Evolutionary conservation across 1,140 invertebrate genomes (phyloP), one percentile per base, ranked within the genome.

Genomic region (Drosophila leontia): DNA sequence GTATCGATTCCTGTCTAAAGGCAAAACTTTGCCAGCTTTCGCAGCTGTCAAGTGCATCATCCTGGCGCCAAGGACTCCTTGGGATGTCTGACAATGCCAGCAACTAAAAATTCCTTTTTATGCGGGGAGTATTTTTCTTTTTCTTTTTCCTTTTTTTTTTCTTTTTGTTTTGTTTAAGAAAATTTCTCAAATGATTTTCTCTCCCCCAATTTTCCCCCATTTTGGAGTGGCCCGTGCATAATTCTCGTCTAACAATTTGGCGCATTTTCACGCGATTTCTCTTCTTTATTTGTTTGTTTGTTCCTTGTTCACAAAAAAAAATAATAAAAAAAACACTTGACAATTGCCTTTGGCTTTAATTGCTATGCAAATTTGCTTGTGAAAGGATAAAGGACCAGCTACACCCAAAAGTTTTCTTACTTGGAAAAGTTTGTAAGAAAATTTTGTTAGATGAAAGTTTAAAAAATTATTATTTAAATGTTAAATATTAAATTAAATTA

Each of bases 221-320:
- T 44, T 47, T 63, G 59, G 63, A 72, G 51, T 58, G 45, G 62
- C 62, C 57, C 3, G 62, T 80, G 83, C 80, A 87, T 83, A 83
- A 87, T 72, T 50, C 34, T 51, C 77, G 60, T 88, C 83, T 88
- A 83, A 87, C 80, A 87, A 88, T 88, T 88, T 88, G 81, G 85
- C 78, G 85, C 85, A 84, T 88, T 88, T 88, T 88, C 81, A 90
- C 84, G 84, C 85, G 79, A 80, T 78, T 78, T 88, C 68, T 17
- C 37, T 32, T 37, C 70, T 72, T 35, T 72, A 68, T 70, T 70
- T 70, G 64, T 69, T 80, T 88, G 68, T 87, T 87, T 83, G 71
- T 68, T 78, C 79, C 51, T 32, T 44, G 37, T 45, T 51, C 69
- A 29, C n/a, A 17, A 35, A 29, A 37, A 17, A 42, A 41, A 42